Evolutionary conservation across 23 tunicate species (phyloP), one percentile per base, ranked within the genome.

Genomic region (Pegea sp.): DNA sequence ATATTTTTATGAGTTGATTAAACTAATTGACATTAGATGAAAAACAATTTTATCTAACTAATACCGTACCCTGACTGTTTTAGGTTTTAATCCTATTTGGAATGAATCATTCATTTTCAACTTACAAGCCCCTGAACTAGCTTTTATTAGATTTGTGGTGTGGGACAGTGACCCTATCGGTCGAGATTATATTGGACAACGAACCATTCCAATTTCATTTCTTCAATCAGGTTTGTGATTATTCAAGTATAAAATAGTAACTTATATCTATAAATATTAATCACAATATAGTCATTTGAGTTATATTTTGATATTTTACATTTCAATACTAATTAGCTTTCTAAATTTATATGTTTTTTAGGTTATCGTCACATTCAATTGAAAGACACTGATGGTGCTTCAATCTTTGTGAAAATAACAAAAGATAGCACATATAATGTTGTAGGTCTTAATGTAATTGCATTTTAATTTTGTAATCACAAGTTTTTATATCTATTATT

Each of bases 121-220:
- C 13, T 34, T 78, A 2, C 42, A 26, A 25, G 53, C 58, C 30
- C 92, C 78, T 1, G 77, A 78, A 23, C 57, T 78, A 22, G 70
- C 77, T n/a, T 78, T 78, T 27, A 53, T 78, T 7, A 33, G 92
- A n/a, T 69, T 78, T 44, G 64, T 49, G 23, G 77, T 78, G 22
- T 78, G 92, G 92, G 92, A 78, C 53, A 69, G 62, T 22, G 92
- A 78, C 46, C 92, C 92, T 1, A 78, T 78, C 22, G 77, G 92
- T 1, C 57, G 77, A 28, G 92, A 78, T 44, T 78, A 65, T 46
- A 78, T 78, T 42, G 92, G 92, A 3, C 92, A 78, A 34, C 32
- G 77, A 46, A 78, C 92, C 18, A 43, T 78, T 22, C 52, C 77
- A 3, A 24, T 78, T 26, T 54, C 42, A 4, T 46, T 63, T 18